Conservation (phyloP, 2,888 invertebrate species). For the Dermolepida albohirtum region DNA sequence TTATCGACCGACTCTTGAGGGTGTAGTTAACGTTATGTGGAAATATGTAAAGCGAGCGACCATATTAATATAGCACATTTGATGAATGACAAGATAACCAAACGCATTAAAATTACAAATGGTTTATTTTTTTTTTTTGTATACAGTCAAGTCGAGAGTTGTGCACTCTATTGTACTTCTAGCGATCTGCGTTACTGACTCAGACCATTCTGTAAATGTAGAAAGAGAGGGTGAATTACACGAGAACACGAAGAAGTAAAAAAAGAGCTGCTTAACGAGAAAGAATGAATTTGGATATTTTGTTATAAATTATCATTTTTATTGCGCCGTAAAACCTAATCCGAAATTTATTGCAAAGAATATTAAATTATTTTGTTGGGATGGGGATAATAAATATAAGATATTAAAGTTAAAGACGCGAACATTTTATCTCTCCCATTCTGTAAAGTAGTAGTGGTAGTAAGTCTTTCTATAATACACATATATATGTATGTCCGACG, state of each 20-base stretch:
- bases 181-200: too few species aligned
- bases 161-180: background rate
- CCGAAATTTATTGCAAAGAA: constrained; percentile 66
- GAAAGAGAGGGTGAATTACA: background rate
- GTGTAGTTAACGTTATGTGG: too few species aligned
- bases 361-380: constrained; percentile 66
- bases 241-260: constrained; percentile 47
- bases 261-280: constrained; percentile 47
- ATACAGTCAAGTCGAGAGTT: constrained; percentile 28
- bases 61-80: constrained; percentile 55
- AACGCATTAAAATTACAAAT: constrained; percentile 58
- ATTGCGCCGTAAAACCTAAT: constrained; percentile 66
- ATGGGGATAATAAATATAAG: constrained; percentile 65
- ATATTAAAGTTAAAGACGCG: constrained; percentile 64
- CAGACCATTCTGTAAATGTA: too few species aligned
- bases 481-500: constrained; percentile 29
- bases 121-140: constrained; percentile 51
- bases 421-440: constrained; percentile 56
- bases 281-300: constrained; percentile 62
- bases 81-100: constrained; percentile 57
- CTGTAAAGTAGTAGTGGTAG: background rate
- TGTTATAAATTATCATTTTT: constrained; percentile 67
- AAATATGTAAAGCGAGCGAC: too few species aligned
- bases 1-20: too few species aligned
- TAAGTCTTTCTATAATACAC: constrained; percentile 29